A percentile compares a stretch with the other conserved stretches of the same genome.
Conservation (phyloP, 2,113 vertebrate species). For the Lycaon pictus region DNA sequence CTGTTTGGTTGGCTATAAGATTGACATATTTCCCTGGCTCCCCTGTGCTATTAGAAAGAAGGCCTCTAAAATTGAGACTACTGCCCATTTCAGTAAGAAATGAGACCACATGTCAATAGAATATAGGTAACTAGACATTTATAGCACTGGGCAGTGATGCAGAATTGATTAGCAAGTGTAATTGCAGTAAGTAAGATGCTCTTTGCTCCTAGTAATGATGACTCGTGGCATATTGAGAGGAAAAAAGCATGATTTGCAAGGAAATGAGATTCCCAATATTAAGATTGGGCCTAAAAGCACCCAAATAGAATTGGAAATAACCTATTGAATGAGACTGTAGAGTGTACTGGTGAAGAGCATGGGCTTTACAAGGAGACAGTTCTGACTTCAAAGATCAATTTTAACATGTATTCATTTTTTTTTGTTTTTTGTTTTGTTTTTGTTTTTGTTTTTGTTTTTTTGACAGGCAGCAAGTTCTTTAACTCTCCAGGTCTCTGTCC, state of each 20-base stretch:
- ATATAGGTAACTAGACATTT: constrained; percentile 84
- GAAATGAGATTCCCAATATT: constrained; percentile 51
- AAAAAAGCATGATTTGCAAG: constrained; percentile 68
- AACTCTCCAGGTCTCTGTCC: neutral
- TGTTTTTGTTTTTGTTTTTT: neutral
- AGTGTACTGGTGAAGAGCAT: neutral
- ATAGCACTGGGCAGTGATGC: constrained; percentile 78
- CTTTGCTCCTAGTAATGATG: constrained; percentile 75
- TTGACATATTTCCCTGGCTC: constrained; percentile 67
- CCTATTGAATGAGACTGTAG: neutral
- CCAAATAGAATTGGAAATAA: constrained; percentile 57
- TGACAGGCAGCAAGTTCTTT: neutral
- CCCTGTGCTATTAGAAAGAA: constrained; percentile 32
- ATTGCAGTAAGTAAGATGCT: constrained; percentile 80
- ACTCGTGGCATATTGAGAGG: constrained; percentile 74
- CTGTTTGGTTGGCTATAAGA: constrained; percentile 67
- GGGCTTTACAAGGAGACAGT: neutral
- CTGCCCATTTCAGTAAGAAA: constrained; percentile 64
- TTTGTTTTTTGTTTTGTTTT: neutral
- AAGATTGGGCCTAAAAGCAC: neutral
- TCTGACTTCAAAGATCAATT: constrained; percentile 19
- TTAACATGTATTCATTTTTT: neutral
- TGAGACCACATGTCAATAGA: constrained; percentile 73
- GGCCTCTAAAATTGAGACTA: constrained; percentile 65
- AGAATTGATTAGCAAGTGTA: constrained; percentile 84